Evolutionary conservation across 2,888 invertebrate species (phyloP).

Genomic region (Spisula solida): DNA sequence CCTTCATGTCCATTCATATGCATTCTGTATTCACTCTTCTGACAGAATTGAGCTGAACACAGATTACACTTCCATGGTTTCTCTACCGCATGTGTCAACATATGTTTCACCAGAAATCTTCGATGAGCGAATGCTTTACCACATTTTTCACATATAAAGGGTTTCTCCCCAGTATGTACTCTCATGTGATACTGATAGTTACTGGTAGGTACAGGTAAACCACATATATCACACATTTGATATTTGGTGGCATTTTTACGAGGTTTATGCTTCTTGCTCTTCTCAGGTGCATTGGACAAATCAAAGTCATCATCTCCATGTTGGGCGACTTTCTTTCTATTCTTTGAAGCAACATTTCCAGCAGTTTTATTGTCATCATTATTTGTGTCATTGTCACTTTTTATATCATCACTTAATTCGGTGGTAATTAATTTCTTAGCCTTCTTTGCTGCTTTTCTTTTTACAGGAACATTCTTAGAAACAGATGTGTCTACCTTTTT

Average conservation of each 20-base stretch:
- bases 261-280: neutral
- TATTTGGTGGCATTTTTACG: slow-evolving; percentile 41
- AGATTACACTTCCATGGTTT: slow-evolving; percentile 65
- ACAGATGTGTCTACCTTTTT: slow-evolving; percentile 13
- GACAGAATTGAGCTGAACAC: slow-evolving; percentile 64
- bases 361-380: slow-evolving; percentile 9
- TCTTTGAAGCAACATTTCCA: neutral
- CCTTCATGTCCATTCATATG: slow-evolving; percentile 66
- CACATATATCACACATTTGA: slow-evolving; percentile 54
- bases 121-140: slow-evolving; percentile 61
- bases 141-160: slow-evolving; percentile 68
- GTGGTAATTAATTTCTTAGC: neutral
- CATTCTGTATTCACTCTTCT: slow-evolving; percentile 66
- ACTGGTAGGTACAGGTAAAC: slow-evolving; percentile 30
- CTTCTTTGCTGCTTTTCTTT: slow-evolving; percentile 26
- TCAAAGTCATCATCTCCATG: neutral
- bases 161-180: slow-evolving; percentile 55
- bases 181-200: slow-evolving; percentile 51
- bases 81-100: slow-evolving; percentile 61
- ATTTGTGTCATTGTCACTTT: neutral
- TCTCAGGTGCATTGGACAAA: neutral
- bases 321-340: neutral
- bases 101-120: slow-evolving; percentile 57
- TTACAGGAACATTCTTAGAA: slow-evolving; percentile 15
- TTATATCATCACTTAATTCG: neutral